Conservation (phyloP, 2,888 invertebrate species). For the Trachelus tabidus region DNA sequence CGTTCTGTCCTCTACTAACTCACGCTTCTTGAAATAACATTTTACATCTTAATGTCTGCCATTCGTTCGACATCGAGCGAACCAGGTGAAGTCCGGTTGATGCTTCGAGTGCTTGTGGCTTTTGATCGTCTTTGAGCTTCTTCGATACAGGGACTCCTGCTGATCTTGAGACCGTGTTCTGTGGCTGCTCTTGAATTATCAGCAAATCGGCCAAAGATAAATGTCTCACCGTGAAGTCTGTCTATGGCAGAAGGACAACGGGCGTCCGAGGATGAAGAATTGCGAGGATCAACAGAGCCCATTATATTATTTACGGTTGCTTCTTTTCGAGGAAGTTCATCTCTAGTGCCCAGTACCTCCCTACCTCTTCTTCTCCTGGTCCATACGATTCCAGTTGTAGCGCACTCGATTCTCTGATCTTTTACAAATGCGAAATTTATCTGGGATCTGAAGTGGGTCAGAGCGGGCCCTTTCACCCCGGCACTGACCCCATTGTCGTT, state of each 20-base stretch:
- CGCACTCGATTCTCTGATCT: slow-evolving; percentile 14
- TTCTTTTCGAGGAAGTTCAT: not conserved
- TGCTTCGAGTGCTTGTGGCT: not conserved
- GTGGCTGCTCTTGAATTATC: not conserved
- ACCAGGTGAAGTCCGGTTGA: not conserved
- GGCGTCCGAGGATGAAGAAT: not conserved
- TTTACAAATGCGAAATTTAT: slow-evolving; percentile 54
- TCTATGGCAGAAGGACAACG: not conserved
- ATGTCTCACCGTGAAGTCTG: not conserved
- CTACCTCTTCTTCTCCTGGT: not conserved
- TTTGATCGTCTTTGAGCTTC: not conserved
- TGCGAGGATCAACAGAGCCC: not conserved
- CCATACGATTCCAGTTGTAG: not conserved
- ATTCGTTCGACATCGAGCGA: not conserved
- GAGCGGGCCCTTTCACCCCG: slow-evolving; percentile 25
- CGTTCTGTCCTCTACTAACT: slow-evolving; percentile 14
- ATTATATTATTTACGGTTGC: not conserved
- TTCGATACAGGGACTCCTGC: not conserved
- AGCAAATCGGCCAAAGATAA: not conserved
- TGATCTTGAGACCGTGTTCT: not conserved
- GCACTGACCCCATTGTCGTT: slow-evolving; percentile 40
- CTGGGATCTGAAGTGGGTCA: slow-evolving; percentile 45
- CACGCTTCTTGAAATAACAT: not conserved
- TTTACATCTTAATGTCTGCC: not conserved
- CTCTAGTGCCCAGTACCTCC: not conserved